phyloP scores from a whole-genome alignment of 2,888 invertebrate genomes.

The Nephrotoma appendiculata region DNA sequence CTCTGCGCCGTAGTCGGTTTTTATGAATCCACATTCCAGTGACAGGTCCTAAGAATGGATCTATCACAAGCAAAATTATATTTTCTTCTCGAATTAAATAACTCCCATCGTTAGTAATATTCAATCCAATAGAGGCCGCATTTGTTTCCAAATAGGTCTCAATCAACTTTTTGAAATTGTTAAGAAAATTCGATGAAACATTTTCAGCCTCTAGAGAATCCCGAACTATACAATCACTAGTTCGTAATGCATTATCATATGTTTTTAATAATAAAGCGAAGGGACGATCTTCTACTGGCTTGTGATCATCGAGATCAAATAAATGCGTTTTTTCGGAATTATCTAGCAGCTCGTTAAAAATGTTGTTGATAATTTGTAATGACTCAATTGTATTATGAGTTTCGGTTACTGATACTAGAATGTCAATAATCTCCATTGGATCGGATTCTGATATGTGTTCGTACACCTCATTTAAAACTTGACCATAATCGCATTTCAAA shows the following conservation, averaged over 20 bases:
- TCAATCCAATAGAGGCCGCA: background rate
- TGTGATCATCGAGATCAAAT: background rate
- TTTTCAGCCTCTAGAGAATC: background rate
- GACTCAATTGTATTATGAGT: background rate
- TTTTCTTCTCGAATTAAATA: background rate
- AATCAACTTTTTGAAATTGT: background rate
- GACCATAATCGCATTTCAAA: background rate
- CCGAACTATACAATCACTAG: background rate
- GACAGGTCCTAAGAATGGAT: background rate
- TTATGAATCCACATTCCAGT: background rate
- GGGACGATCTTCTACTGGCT: background rate
- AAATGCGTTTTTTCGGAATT: background rate
- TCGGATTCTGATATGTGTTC: background rate
- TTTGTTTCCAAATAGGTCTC: background rate
- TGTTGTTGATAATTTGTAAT: background rate
- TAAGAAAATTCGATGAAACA: background rate
- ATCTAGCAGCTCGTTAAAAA: background rate
- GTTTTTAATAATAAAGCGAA: background rate
- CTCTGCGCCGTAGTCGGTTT: background rate
- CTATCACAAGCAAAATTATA: background rate
- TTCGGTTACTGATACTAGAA: background rate
- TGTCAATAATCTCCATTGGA: background rate
- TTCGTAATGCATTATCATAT: background rate
- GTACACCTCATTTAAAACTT: background rate
- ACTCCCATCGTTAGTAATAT: background rate